Evolutionary conservation across 2,888 invertebrate genomes (phyloP).

Genomic region (Salpingus planirostris): DNA sequence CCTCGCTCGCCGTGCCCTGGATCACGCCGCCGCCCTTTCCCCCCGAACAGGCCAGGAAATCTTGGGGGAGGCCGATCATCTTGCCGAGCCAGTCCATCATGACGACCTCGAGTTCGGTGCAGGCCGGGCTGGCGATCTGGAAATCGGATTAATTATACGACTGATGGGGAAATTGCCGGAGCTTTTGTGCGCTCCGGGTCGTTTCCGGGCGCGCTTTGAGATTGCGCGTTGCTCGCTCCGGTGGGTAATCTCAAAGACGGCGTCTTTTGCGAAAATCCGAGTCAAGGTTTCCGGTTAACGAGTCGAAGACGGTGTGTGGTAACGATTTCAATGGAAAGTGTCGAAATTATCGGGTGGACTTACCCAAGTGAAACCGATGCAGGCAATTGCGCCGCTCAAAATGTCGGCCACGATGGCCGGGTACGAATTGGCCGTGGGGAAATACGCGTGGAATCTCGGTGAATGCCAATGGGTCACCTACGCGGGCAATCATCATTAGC

Average conservation of each 20-base stretch:
- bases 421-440: conserved; percentile 88
- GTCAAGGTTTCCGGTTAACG: too few relatives aligned
- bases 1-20: conserved; percentile 91
- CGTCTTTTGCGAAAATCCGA: too few relatives aligned
- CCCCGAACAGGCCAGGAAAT: conserved; percentile 70
- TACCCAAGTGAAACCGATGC: conserved; percentile 96
- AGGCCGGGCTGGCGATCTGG: conserved; percentile 88
- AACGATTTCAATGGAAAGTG: too few relatives aligned
- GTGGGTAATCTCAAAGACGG: too few relatives aligned
- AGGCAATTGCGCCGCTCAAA: conserved; percentile 88
- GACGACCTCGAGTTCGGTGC: conserved; percentile 90
- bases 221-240: too few relatives aligned
- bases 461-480: conserved; percentile 92
- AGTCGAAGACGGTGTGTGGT: too few relatives aligned
- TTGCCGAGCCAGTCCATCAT: conserved; percentile 95
- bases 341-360: too few relatives aligned
- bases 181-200: too few relatives aligned
- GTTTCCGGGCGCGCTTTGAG: too few relatives aligned
- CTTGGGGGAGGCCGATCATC: conserved; percentile 77
- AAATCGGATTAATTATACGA: too few relatives aligned
- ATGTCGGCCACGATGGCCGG: conserved; percentile 92
- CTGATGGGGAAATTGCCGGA: too few relatives aligned
- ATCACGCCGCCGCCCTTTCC: conserved; percentile 86
- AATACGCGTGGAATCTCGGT: conserved; percentile 92
- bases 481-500: not conserved